A percentile compares a stretch with the other conserved stretches of the same genome.
Conservation (phyloP, 1,140 invertebrate genomes). For the Pseudomyrmex pallidus region DNA sequence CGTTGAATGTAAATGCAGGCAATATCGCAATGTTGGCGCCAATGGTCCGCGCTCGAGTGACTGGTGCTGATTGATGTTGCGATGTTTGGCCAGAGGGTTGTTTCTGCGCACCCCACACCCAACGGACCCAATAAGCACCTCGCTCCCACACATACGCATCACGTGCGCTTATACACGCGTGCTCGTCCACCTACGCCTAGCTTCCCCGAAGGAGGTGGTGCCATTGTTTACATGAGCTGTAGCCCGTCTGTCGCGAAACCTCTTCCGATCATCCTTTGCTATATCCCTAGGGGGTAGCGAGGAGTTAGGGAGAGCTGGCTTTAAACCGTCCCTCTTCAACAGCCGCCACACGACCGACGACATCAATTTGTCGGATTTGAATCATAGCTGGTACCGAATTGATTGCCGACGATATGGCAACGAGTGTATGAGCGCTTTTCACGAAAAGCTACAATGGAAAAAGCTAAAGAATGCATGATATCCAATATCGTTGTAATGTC, state of each 20-base stretch:
- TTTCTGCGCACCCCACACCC: slow-evolving; percentile 81
- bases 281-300: slow-evolving; percentile 37
- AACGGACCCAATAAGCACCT: slow-evolving; percentile 85
- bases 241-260: slow-evolving; percentile 83
- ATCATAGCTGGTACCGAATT: slow-evolving; percentile 51
- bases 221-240: slow-evolving; percentile 81
- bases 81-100: slow-evolving; percentile 86
- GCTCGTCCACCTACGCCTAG: slow-evolving; percentile 74
- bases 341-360: slow-evolving; percentile 27
- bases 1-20: slow-evolving; percentile 79
- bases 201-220: slow-evolving; percentile 77
- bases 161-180: slow-evolving; percentile 25
- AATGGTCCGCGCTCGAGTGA: slow-evolving; percentile 83
- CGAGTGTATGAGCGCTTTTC: neutral
- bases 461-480: neutral
- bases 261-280: slow-evolving; percentile 40
- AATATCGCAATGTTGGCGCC: slow-evolving; percentile 84
- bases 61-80: slow-evolving; percentile 85
- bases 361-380: slow-evolving; percentile 65
- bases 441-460: neutral
- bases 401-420: slow-evolving; percentile 14
- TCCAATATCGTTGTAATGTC: neutral
- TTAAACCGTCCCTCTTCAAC: slow-evolving; percentile 61
- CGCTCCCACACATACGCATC: slow-evolving; percentile 65
- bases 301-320: slow-evolving; percentile 35